phyloP scores from a whole-genome alignment of 2,888 invertebrate species.

The Caenorhabditis sinica region DNA sequence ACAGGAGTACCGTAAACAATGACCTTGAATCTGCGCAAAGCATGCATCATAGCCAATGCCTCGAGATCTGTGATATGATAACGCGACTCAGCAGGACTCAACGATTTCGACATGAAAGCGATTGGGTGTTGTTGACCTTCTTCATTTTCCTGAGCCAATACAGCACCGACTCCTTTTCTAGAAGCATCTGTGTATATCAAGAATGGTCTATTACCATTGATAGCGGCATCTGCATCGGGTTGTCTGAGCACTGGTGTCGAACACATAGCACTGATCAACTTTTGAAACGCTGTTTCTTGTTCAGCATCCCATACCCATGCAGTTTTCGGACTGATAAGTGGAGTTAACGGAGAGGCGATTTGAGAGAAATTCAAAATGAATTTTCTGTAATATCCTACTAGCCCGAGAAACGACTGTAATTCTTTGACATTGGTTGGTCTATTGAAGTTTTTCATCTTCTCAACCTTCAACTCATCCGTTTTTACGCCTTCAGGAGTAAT shows the following conservation, averaged over 20 bases:
- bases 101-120: background rate
- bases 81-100: background rate
- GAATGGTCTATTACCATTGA: background rate
- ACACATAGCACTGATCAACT: background rate
- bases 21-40: background rate
- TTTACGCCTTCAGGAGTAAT: background rate
- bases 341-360: background rate
- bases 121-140: background rate
- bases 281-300: background rate
- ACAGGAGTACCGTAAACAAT: constrained; percentile 4
- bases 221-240: background rate
- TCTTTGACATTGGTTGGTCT: constrained; percentile 4
- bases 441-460: background rate
- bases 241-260: background rate
- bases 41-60: constrained; percentile 6
- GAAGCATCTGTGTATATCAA: background rate
- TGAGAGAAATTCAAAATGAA: constrained; percentile 1
- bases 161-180: background rate
- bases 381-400: background rate
- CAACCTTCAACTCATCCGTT: background rate
- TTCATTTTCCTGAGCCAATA: background rate
- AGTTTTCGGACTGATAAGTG: background rate
- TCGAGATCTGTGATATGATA: background rate
- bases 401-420: constrained; percentile 6
- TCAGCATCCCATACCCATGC: background rate